phyloP scores from a whole-genome alignment of 2,797 vertebrate genomes.

The Coracias cyanogaster region DNA sequence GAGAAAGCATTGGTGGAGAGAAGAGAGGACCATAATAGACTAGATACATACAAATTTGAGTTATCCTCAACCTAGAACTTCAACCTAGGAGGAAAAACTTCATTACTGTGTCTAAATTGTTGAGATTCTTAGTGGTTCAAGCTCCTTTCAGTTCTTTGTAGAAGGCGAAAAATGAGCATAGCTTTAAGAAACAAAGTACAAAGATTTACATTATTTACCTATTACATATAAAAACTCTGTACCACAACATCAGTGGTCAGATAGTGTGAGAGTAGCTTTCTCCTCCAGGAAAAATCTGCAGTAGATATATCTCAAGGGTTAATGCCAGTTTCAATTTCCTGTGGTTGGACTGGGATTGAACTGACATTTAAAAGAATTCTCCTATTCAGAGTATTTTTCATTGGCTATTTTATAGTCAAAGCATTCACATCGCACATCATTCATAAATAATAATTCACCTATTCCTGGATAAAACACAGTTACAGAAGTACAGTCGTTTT shows the following conservation, averaged over 20 bases:
- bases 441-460: slow-evolving; percentile 13
- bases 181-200: neutral
- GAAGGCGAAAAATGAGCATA: neutral
- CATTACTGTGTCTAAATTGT: neutral
- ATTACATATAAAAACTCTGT: neutral
- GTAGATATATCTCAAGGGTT: neutral
- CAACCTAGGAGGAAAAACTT: neutral
- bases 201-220: neutral
- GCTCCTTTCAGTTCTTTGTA: neutral
- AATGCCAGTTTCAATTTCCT: neutral
- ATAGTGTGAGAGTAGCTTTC: neutral
- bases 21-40: neutral
- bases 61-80: neutral
- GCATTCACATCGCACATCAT: neutral
- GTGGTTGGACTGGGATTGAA: neutral
- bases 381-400: neutral
- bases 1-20: neutral
- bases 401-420: neutral
- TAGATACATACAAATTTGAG: neutral
- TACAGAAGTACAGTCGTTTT: slow-evolving; percentile 2
- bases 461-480: neutral
- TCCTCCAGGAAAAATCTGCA: neutral
- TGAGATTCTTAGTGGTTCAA: neutral
- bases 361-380: neutral
- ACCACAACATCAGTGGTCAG: neutral